A percentile compares a stretch with the other conserved stretches of the same genome.
Conservation (phyloP, 2,113 vertebrate species). For the Oryzias celebensis region DNA sequence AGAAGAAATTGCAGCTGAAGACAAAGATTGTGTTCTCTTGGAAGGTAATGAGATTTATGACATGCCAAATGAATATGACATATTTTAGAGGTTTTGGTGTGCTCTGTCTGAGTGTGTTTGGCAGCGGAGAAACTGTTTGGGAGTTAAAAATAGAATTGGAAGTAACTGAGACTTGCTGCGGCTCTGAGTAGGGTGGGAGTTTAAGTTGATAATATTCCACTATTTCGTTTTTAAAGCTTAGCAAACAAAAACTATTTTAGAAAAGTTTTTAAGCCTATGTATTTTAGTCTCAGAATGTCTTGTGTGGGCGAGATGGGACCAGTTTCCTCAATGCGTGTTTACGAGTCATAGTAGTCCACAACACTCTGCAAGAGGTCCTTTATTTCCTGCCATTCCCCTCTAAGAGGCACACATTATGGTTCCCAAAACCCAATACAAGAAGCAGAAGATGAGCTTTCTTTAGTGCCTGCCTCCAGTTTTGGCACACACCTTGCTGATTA, state of each 20-base stretch:
- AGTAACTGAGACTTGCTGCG: slow-evolving; percentile 50
- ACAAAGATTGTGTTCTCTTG: slow-evolving; percentile 47
- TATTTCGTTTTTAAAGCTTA: not conserved
- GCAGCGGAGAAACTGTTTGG: slow-evolving; percentile 55
- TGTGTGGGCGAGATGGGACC: slow-evolving; percentile 18
- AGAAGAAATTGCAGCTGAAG: slow-evolving; percentile 52
- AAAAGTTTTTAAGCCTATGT: not conserved
- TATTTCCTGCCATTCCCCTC: slow-evolving; percentile 45
- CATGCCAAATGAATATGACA: slow-evolving; percentile 21
- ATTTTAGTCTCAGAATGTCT: slow-evolving; percentile 28
- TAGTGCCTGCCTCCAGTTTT: slow-evolving; percentile 23
- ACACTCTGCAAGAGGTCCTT: slow-evolving; percentile 28
- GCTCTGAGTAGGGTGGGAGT: slow-evolving; percentile 38
- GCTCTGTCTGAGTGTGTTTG: slow-evolving; percentile 50
- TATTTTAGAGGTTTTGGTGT: slow-evolving; percentile 35
- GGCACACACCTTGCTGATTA: slow-evolving; percentile 11
- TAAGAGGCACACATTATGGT: slow-evolving; percentile 54
- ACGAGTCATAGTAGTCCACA: not conserved
- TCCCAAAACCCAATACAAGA: slow-evolving; percentile 33
- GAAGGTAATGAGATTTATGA: slow-evolving; percentile 71
- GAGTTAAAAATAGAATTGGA: slow-evolving; percentile 74
- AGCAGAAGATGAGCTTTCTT: slow-evolving; percentile 20
- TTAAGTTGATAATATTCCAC: slow-evolving; percentile 14
- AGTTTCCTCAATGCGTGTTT: slow-evolving; percentile 9
- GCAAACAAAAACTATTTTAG: too few species aligned